Evolutionary conservation across 2,797 vertebrate genomes (phyloP), one percentile per base, ranked within the genome.

Genomic region (Mormyrops attenuatus): DNA sequence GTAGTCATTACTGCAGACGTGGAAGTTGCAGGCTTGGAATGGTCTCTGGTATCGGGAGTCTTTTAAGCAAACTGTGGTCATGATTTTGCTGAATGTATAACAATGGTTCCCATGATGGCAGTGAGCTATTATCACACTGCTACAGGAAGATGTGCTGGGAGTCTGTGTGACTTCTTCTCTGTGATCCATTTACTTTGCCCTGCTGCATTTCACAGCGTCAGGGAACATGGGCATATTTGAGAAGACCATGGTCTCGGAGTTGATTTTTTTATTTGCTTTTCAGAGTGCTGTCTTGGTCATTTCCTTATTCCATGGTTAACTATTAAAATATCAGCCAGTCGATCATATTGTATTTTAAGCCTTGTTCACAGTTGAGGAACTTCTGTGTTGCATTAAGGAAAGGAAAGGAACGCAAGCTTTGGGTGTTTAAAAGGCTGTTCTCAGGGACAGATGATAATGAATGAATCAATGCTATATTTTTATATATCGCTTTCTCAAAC

Each of bases 221-320:
- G 85, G 49, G 22, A 57, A 22, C n/a, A n/a, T 47, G 41, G 11
- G 9, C 87, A 50, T n/a, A 22, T 34, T 26, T 22, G 57, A 88
- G 38, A 88, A 9, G 4, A 47, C 11, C 8, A 26, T 44, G 57
- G 3, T 22, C 22, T 66, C 2, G 2, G 5, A 66, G 41, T 88
- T 69, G 44, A 66, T 88, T 41, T 88, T 52, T 66, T 88, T 7
- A 50, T 88, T 66, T 44, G 57, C 57, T 47, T 44, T 88, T 88
- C 34, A 85, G 44, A 85, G 17, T 85, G 82, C 55, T 60, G 85
- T 55, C 52, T 11, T 3, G 11, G 87, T 50, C 41, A 66, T 88
- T 88, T 88, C 57, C 55, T 88, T 88, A 57, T 88, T 88, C 22
- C 9, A n/a, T 44, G 34, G 55, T 88, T 49, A 88, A 66, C 47